These are phyloP conservation scores for Prinia subflava DNA, from an alignment of 2,113 vertebrate species.

Conservation along the genomic window DNA sequence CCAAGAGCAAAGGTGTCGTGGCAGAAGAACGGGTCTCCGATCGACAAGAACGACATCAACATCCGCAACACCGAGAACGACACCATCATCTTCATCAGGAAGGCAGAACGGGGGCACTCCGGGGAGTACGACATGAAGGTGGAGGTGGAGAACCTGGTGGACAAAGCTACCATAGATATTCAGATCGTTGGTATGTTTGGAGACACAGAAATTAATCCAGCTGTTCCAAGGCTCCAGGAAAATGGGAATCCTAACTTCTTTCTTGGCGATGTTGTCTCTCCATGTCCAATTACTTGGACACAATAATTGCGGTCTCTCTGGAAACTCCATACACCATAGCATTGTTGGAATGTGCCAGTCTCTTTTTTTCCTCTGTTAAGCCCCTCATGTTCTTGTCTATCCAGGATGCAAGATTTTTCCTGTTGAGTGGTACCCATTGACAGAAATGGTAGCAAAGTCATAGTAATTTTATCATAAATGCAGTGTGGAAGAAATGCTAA, in stretches of 20 bases:
- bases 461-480: background rate
- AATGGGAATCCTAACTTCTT: background rate
- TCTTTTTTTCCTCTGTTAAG: background rate
- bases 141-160: conserved; percentile 87
- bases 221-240: background rate
- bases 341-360: background rate
- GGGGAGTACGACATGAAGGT: conserved; percentile 92
- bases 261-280: background rate
- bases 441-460: background rate
- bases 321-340: background rate
- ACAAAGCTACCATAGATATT: conserved; percentile 88
- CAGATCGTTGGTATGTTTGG: conserved; percentile 88
- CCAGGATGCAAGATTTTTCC: background rate
- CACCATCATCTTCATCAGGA: conserved; percentile 96
- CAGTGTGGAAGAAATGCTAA: background rate
- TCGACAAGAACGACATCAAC: conserved; percentile 89
- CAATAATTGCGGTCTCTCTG: background rate
- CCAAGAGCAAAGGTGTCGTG: conserved; percentile 91
- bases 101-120: conserved; percentile 91
- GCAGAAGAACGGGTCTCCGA: conserved; percentile 85
- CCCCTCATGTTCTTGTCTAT: background rate
- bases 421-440: background rate
- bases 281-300: rapidly evolving
- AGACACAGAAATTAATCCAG: background rate
- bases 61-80: conserved; percentile 95